These are phyloP conservation scores for Chaetops frenatus DNA, from an alignment of 2,113 vertebrate genomes.

Conservation along the genomic window DNA sequence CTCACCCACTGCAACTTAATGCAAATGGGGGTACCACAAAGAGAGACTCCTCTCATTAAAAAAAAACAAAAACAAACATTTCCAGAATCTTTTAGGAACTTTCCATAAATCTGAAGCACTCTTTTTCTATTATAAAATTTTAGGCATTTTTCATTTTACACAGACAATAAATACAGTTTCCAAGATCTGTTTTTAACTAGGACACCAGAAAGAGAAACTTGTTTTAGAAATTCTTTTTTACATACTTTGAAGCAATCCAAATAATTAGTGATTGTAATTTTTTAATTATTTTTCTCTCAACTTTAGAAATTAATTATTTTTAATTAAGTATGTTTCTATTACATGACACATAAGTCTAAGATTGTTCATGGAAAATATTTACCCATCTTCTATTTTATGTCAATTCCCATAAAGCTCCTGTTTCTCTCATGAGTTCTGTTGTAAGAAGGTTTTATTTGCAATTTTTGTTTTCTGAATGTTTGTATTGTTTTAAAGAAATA, in stretches of 20 bases:
- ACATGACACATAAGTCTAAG: neutral
- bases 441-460: neutral
- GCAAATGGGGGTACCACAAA: neutral
- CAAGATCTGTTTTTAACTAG: neutral
- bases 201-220: neutral
- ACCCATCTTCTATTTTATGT: neutral
- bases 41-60: neutral
- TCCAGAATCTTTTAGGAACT: neutral
- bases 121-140: neutral
- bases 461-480: neutral
- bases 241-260: neutral
- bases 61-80: no score
- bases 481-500: neutral
- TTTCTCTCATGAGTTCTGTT: neutral
- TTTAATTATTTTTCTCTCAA: neutral
- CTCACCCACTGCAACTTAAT: neutral
- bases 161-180: neutral
- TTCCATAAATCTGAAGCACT: neutral
- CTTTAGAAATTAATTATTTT: neutral
- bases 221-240: neutral
- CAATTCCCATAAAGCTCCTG: neutral
- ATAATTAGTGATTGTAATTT: neutral
- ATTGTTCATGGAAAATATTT: neutral
- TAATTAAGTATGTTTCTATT: neutral
- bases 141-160: neutral